Conservation (phyloP, 2,888 invertebrate genomes). For the Nomada hirtipes region DNA sequence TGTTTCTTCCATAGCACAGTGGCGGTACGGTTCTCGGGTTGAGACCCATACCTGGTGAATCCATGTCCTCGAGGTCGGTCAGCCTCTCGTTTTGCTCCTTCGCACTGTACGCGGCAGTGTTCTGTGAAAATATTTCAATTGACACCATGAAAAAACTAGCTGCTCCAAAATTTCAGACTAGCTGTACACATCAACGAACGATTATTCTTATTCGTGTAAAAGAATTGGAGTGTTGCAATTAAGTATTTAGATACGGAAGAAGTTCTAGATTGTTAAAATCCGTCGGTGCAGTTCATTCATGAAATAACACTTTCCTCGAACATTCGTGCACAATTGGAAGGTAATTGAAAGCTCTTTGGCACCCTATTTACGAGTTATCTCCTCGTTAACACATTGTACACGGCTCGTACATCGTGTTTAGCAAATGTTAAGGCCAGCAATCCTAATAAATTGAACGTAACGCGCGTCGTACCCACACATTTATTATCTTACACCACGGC, state of each 20-base stretch:
- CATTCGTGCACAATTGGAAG: background rate
- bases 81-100: conserved; percentile 83
- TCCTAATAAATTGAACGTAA: conserved; percentile 4
- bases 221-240: too few relatives aligned
- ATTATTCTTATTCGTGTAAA: too few relatives aligned
- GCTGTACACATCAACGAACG: too few relatives aligned
- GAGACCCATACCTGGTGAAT: conserved; percentile 74
- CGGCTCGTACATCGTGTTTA: background rate
- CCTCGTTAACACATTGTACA: background rate
- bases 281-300: background rate
- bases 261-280: too few relatives aligned
- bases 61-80: conserved; percentile 79
- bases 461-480: background rate
- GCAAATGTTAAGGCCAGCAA: background rate
- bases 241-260: background rate
- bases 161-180: too few relatives aligned
- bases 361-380: conserved; percentile 7
- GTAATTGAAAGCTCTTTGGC: conserved; percentile 5
- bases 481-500: background rate
- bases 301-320: background rate
- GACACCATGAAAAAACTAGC: too few relatives aligned
- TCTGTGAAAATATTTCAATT: conserved; percentile 70
- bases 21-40: conserved; percentile 80
- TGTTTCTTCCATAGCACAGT: conserved; percentile 87
- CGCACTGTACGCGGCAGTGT: conserved; percentile 83